phyloP scores from a whole-genome alignment of 2,113 vertebrate genomes.

The Corydoras maculifer region DNA sequence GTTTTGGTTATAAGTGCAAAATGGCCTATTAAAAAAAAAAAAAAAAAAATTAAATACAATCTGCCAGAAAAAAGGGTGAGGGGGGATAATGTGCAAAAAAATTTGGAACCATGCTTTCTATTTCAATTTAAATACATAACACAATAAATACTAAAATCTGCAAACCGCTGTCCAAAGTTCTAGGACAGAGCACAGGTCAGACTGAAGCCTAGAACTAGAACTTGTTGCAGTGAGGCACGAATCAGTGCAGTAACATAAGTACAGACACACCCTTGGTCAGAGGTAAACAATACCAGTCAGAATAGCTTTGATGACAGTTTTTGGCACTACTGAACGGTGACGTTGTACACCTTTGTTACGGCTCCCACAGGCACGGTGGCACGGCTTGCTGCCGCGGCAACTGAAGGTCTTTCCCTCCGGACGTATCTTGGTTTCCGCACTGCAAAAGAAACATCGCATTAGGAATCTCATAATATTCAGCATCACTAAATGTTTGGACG shows the following conservation, averaged over 20 bases:
- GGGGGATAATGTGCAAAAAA: no score
- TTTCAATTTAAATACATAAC: no score
- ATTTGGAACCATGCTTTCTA: no score
- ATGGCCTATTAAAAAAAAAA: background rate
- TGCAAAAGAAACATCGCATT: constrained; percentile 27
- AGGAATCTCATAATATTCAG: no score
- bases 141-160: no score
- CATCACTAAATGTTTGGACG: no score
- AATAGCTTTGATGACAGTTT: background rate
- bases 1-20: no score
- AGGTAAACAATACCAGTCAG: constrained; percentile 16
- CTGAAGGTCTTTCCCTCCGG: constrained; percentile 64
- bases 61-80: no score
- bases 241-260: background rate
- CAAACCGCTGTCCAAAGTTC: no score
- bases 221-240: background rate
- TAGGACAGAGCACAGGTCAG: no score
- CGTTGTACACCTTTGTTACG: constrained; percentile 57
- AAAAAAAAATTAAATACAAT: background rate
- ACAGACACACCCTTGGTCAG: background rate
- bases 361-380: constrained; percentile 52
- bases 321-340: constrained; percentile 36
- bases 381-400: constrained; percentile 43
- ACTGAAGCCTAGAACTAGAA: background rate
- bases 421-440: constrained; percentile 70